These are phyloP conservation scores for Parthenolecanium corni DNA, from an alignment of 2,888 invertebrate species.

Conservation along the genomic window DNA sequence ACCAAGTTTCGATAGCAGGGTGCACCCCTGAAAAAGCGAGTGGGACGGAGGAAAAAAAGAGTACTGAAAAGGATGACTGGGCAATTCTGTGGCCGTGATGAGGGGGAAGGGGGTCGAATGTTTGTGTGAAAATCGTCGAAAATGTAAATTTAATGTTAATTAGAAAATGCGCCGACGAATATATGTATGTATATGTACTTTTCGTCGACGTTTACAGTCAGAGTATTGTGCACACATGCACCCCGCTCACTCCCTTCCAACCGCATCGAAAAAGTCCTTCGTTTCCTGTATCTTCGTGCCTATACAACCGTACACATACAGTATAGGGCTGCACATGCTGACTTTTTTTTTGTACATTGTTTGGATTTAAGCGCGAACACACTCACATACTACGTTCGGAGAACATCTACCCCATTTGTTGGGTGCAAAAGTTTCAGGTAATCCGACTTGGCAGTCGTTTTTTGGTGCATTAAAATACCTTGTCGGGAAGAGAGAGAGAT, in stretches of 20 bases:
- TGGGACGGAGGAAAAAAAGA: background rate
- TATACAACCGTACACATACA: background rate
- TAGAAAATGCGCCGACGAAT: conserved; percentile 17
- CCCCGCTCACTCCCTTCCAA: too few relatives aligned
- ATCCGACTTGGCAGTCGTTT: conserved; percentile 15
- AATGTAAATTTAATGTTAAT: conserved; percentile 23
- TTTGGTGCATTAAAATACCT: too few relatives aligned
- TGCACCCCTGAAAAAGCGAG: background rate
- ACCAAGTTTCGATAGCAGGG: background rate
- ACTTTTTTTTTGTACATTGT: background rate
- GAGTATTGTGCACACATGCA: too few relatives aligned
- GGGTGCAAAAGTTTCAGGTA: background rate
- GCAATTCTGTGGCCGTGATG: background rate
- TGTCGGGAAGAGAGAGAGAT: too few relatives aligned
- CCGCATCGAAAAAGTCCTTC: too few relatives aligned
- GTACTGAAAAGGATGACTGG: background rate
- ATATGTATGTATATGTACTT: background rate
- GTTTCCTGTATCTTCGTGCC: too few relatives aligned
- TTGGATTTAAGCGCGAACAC: background rate
- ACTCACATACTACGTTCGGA: too few relatives aligned
- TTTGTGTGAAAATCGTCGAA: conserved; percentile 7
- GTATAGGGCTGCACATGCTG: background rate
- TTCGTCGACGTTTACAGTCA: too few relatives aligned
- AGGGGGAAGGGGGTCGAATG: background rate
- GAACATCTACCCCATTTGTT: too few relatives aligned